phyloP scores from a whole-genome alignment of 30 jellyfish, hydroid and myxozoan genomes.

The Pseudorhiza aurosa region DNA sequence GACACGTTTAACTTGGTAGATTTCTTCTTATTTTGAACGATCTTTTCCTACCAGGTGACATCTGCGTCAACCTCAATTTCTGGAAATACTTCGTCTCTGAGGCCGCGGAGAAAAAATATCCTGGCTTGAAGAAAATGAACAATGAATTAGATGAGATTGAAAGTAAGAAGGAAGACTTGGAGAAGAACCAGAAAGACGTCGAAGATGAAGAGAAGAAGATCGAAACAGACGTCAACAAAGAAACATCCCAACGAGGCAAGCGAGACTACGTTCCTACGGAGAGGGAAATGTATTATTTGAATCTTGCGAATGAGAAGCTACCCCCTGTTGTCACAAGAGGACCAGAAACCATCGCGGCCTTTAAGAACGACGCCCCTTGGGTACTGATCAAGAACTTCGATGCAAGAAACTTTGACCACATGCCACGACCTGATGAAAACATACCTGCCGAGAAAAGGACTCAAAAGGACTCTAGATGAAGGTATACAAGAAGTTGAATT shows the following conservation, averaged over 20 bases:
- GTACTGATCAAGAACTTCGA: conserved; percentile 43
- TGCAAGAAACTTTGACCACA: conserved; percentile 45
- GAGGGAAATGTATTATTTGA: conserved; percentile 23
- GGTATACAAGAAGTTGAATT: too few relatives aligned
- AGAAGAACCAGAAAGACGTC: conserved; percentile 18
- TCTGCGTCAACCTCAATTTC: conserved; percentile 62
- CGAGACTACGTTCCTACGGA: conserved; percentile 62
- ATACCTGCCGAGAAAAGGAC: conserved; percentile 65
- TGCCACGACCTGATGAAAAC: conserved; percentile 25
- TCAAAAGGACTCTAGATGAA: conserved; percentile 49
- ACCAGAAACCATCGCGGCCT: conserved; percentile 54
- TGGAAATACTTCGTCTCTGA: conserved; percentile 43
- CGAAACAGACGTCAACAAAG: conserved; percentile 32
- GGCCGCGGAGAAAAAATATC: conserved; percentile 52
- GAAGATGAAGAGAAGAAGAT: conserved; percentile 34
- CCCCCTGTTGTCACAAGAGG: conserved; percentile 67
- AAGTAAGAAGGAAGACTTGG: conserved; percentile 50
- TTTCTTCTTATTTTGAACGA: too few relatives aligned
- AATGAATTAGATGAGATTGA: conserved; percentile 52
- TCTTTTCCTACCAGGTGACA: conserved; percentile 8
- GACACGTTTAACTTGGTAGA: too few relatives aligned
- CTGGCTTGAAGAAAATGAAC: conserved; percentile 64
- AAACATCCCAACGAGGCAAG: conserved; percentile 20
- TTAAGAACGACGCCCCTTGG: conserved; percentile 71
- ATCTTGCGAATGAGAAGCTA: conserved; percentile 49